Base-by-base conservation (phyloP, 2,113 vertebrate species). In the Halichoeres trimaculatus region DNA sequence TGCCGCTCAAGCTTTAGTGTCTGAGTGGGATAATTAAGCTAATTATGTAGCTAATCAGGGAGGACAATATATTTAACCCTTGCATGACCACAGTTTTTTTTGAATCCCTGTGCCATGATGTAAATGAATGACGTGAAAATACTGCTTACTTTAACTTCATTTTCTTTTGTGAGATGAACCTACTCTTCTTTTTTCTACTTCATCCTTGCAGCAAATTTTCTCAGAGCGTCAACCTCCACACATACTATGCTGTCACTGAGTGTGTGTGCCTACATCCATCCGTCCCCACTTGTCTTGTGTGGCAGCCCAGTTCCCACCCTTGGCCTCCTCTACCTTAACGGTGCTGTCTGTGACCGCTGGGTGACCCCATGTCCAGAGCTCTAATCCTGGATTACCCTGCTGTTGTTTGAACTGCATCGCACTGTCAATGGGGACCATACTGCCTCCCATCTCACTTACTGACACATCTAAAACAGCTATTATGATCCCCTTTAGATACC, bases 361-460 rank as follows among this genome's bases (percentile, higher is more conserved):
- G 51, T 88, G 91, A 93, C 89, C 88, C 85, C 30, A 11, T 60
- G 64, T 86, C 74, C 83, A 88, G 78, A 83, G 68, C 65, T 83
- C 48, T 93, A 93, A 92, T 91, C 88, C 86, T 72, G 84, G 88
- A 93, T 93, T 91, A 91, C 74, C 67, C 55, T 51, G 54, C 63
- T 72, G 70, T 61, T 76, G 73, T 84, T 72, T 81, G 77, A 84
- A 81, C 70, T 72, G 59, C 23, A 69, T 66, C 64, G 70, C 64
- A 17, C 51, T 59, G 65, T 85, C 58, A 72, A 75, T 22, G 5
- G 64, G 71, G 38, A 80, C 52, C 66, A 74, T 58, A 78, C 10
- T 20, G 76, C 52, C 34, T 70, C n/a, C 57, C 22, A 69, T 75
- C 43, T 78, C 54, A 52, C 60, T 73, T 62, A 57, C n/a, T 59